A percentile compares a stretch with the other conserved stretches of the same genome.
Evolutionary conservation across 2,888 invertebrate genomes (phyloP).

Genomic region (Mesorhabditis belari): DNA sequence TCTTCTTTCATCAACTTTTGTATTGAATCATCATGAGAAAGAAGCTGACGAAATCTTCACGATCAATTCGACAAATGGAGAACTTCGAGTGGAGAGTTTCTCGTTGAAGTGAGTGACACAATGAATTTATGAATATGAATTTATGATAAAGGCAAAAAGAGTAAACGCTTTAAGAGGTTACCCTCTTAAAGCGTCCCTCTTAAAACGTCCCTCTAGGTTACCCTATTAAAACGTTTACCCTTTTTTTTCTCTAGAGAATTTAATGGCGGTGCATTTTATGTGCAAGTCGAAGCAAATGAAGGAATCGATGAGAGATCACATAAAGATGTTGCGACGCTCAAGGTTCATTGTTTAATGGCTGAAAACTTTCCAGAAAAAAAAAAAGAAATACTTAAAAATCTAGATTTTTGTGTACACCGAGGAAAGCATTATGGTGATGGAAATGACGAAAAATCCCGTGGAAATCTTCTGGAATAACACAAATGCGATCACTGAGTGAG

Average conservation of each 20-base stretch:
- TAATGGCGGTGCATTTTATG: neutral
- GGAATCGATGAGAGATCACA: neutral
- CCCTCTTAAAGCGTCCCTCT: too few relatives aligned
- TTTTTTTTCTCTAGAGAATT: too few relatives aligned
- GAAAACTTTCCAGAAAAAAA: neutral
- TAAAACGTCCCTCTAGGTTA: too few relatives aligned
- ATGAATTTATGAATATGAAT: too few relatives aligned
- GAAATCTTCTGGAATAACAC: neutral
- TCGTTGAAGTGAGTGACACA: neutral
- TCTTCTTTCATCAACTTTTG: neutral
- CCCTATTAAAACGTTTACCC: too few relatives aligned
- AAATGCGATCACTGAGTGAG: neutral
- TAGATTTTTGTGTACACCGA: neutral
- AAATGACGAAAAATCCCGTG: neutral
- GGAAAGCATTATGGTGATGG: neutral
- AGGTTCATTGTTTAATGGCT: neutral
- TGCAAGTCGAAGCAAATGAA: neutral
- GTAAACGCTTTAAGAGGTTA: too few relatives aligned
- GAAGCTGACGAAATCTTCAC: neutral
- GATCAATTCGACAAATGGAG: neutral
- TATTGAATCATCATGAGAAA: neutral
- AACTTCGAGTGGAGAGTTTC: neutral
- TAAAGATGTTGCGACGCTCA: neutral
- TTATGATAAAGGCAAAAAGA: too few relatives aligned
- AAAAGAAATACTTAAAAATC: too few relatives aligned